These are phyloP conservation scores for Neoniphon sammara DNA, from an alignment of 2,797 vertebrate species.

Conservation along the genomic window DNA sequence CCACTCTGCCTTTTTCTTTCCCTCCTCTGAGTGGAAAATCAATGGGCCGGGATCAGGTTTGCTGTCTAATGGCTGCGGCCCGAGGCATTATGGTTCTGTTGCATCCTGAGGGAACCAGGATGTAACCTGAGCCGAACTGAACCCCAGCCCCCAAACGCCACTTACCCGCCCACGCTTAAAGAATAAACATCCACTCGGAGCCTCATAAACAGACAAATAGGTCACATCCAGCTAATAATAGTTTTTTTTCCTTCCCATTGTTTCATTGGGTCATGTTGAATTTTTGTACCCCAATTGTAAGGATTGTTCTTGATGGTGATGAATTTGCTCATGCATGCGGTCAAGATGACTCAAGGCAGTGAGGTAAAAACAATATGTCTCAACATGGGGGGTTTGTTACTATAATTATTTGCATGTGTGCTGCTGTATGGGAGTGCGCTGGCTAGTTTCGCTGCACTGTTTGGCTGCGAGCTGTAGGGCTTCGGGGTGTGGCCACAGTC, in stretches of 20 bases:
- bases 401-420: slow-evolving; percentile 11
- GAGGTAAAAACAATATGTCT: background rate
- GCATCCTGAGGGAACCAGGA: slow-evolving; percentile 69
- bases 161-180: slow-evolving; percentile 43
- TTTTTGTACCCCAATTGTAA: background rate
- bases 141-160: slow-evolving; percentile 39
- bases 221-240: slow-evolving; percentile 1
- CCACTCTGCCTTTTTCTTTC: slow-evolving; percentile 23
- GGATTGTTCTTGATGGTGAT: background rate
- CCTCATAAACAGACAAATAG: slow-evolving; percentile 17
- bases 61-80: slow-evolving; percentile 74
- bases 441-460: background rate
- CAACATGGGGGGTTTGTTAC: background rate
- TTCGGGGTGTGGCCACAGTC: slow-evolving; percentile 54
- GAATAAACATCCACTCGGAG: slow-evolving; percentile 42
- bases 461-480: slow-evolving; percentile 18
- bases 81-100: slow-evolving; percentile 56
- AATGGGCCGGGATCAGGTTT: slow-evolving; percentile 81
- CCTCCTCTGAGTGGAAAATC: slow-evolving; percentile 73
- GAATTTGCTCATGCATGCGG: background rate
- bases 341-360: background rate
- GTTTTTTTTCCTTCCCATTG: background rate
- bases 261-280: background rate
- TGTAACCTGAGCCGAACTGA: slow-evolving; percentile 74
- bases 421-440: too few species aligned